Conservation (phyloP, 2,888 invertebrate genomes). For the Buathra laborator region DNA sequence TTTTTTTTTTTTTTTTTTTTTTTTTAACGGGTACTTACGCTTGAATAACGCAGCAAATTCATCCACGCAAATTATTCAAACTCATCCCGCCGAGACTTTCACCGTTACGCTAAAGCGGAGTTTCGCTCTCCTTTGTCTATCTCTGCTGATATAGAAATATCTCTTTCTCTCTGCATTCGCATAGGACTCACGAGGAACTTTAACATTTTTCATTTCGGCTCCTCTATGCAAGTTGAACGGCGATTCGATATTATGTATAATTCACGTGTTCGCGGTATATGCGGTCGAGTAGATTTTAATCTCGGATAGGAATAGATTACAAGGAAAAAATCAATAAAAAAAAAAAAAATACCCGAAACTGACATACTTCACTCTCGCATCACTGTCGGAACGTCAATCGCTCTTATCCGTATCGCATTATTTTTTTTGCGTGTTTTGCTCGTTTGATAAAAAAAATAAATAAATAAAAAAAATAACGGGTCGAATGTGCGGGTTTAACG, state of each 20-base stretch:
- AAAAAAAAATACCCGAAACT: background rate
- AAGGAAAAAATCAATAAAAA: background rate
- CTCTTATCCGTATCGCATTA: background rate
- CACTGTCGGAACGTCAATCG: background rate
- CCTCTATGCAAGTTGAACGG: conserved; percentile 3
- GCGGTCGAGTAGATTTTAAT: background rate
- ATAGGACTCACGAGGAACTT: background rate
- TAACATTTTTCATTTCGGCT: conserved; percentile 24
- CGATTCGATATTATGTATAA: conserved; percentile 32
- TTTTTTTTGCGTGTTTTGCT: background rate
- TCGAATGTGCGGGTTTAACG: background rate
- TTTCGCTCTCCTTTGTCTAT: background rate
- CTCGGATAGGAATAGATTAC: background rate
- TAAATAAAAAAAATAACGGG: no score
- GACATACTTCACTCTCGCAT: background rate
- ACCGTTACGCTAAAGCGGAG: background rate
- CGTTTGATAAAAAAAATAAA: no score
- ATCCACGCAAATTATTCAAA: conserved; percentile 34
- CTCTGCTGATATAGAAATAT: background rate
- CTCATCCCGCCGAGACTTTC: conserved; percentile 17
- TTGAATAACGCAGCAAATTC: conserved; percentile 7
- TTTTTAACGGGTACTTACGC: background rate
- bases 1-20: background rate
- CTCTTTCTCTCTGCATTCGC: background rate
- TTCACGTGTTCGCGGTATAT: background rate